Evolutionary conservation across 2,888 invertebrate genomes (phyloP), one percentile per base, ranked within the genome.

Genomic region (Drosophila diplacantha): DNA sequence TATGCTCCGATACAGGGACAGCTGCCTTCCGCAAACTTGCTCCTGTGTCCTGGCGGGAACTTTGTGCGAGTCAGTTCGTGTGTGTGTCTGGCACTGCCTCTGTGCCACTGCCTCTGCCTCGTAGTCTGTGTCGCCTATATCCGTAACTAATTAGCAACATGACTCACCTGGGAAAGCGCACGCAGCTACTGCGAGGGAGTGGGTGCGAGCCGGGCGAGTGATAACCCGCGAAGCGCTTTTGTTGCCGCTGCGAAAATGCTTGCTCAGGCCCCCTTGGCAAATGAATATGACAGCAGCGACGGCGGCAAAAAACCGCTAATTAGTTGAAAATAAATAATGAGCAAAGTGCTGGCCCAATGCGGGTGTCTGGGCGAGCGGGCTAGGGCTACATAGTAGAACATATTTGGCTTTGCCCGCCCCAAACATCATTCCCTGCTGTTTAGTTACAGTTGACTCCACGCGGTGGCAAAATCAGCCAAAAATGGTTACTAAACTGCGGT

Each of bases 311-410:
- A 72, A 62, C 73, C 78, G 81, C 81, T 81, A 79, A 79, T 79
- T 79, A 83, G 79, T 67, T 79, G 72, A 79, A 79, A 79, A 79
- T 83, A 81, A 75, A 81, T 81, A 82, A 74, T 73, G 75, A 82
- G 78, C 69, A 56, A 69, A 81, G 70, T 69, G 76, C 54, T 63
- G 49, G 52, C 35, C 41, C n/a, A 37, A 44, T 18, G 39, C 29
- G 41, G 35, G 39, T 18, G 39, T 11, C 43, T 44, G 16, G 20
- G 34, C 5, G n/a, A 12, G 14, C 12, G 2, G 7, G 29, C 8
- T 5, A 20, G 3, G 3, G 38, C 58, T n/a, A n/a, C n/a, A n/a
- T n/a, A n/a, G n/a, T n/a, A n/a, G n/a, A n/a, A 58, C 46, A 38
- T 38, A 44, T 37, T 57, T 31, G 37, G 43, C 26, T 32, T 43